Conservation (phyloP, 2,888 invertebrate genomes). For the Ormyrus thymus region DNA sequence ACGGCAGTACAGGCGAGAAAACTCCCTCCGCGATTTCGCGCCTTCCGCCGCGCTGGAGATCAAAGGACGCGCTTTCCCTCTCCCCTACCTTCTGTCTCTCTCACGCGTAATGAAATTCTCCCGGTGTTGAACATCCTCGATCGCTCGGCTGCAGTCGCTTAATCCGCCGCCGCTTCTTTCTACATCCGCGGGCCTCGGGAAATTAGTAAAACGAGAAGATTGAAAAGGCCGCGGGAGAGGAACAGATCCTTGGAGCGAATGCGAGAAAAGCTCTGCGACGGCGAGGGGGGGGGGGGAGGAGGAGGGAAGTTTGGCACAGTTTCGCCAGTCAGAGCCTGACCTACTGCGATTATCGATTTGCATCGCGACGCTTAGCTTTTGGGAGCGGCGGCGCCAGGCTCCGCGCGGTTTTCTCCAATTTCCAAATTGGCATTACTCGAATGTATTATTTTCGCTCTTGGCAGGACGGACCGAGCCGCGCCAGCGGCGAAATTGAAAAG, state of each 20-base stretch:
- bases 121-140: no score
- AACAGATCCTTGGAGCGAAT: constrained; percentile 36
- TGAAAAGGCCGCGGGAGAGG: constrained; percentile 17
- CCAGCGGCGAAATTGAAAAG: not conserved
- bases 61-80: not conserved
- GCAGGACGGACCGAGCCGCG: not conserved
- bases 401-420: constrained; percentile 49
- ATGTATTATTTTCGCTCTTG: constrained; percentile 20
- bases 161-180: not conserved
- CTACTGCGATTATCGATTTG: constrained; percentile 70
- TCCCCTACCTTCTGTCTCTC: not conserved
- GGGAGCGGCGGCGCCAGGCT: constrained; percentile 29
- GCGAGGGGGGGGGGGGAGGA: constrained; percentile 10
- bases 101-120: not conserved
- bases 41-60: not conserved
- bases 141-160: no score
- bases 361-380: constrained; percentile 56
- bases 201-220: constrained; percentile 41
- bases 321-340: constrained; percentile 63
- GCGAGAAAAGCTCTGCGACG: constrained; percentile 28
- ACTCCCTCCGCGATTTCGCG: not conserved
- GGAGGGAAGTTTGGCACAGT: constrained; percentile 59
- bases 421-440: constrained; percentile 48
- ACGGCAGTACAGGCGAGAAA: no score
- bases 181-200: constrained; percentile 1